Evolutionary conservation across 2,797 vertebrate genomes (phyloP).

Genomic region (Pangasius larnaudii): DNA sequence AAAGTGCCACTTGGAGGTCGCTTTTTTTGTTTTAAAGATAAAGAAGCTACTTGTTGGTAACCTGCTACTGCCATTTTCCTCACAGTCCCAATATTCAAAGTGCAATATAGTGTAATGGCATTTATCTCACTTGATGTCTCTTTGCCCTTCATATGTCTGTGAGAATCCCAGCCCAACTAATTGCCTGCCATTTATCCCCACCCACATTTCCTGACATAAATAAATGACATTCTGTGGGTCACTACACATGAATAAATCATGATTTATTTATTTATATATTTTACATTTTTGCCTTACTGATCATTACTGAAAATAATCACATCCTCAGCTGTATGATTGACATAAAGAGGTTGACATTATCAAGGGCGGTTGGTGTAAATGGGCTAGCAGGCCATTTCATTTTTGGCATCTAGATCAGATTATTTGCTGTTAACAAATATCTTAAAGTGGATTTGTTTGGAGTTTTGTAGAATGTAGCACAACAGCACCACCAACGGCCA

Average conservation of each 20-base stretch:
- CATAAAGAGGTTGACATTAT: not conserved
- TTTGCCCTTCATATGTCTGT: not conserved
- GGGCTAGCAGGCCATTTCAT: not conserved
- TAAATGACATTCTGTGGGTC: not conserved
- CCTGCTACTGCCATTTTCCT: not conserved
- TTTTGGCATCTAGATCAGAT: not conserved
- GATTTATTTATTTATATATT: not conserved
- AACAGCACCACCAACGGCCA: not conserved
- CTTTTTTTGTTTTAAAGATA: not conserved
- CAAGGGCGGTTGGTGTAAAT: not conserved
- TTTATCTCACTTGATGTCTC: conserved; percentile 1
- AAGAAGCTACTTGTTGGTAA: not conserved
- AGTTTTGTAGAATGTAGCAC: not conserved
- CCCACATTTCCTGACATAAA: not conserved
- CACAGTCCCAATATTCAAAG: not conserved
- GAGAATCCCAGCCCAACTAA: not conserved
- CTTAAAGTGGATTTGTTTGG: not conserved
- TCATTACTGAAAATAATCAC: not conserved
- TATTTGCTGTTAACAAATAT: not conserved
- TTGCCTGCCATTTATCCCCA: not conserved
- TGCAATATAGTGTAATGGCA: not conserved
- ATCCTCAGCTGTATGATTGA: not conserved
- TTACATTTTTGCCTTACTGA: not conserved
- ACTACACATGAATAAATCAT: not conserved
- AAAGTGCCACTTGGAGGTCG: not conserved